These are phyloP conservation scores for Rhyzopertha dominica DNA, from an alignment of 1,140 invertebrate species.

Conservation along the genomic window DNA sequence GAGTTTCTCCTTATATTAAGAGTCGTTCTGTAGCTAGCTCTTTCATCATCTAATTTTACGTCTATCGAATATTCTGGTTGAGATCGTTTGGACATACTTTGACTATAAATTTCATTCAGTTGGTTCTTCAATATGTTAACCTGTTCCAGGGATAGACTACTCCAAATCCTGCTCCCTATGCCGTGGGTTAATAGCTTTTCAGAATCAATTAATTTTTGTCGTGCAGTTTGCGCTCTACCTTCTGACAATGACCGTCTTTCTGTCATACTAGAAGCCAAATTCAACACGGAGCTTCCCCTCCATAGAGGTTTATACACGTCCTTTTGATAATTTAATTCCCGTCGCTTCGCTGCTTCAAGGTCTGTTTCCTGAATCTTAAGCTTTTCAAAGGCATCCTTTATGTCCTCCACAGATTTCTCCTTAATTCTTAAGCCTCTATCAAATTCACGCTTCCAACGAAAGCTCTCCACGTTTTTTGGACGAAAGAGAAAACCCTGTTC, in stretches of 20 bases:
- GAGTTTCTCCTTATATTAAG: slow-evolving; percentile 37
- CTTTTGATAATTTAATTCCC: slow-evolving; percentile 52
- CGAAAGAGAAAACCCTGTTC: slow-evolving; percentile 80
- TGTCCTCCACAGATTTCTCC: slow-evolving; percentile 81
- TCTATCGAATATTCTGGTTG: slow-evolving; percentile 26
- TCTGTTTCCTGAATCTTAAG: slow-evolving; percentile 46
- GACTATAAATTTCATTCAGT: slow-evolving; percentile 74
- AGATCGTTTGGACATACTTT: slow-evolving; percentile 27
- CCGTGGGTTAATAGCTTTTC: slow-evolving; percentile 50
- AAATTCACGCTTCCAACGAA: slow-evolving; percentile 64
- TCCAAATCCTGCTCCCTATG: slow-evolving; percentile 71
- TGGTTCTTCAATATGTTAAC: slow-evolving; percentile 76
- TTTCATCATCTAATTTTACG: slow-evolving; percentile 10
- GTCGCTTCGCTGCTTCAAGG: slow-evolving; percentile 42
- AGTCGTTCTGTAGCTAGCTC: slow-evolving; percentile 12
- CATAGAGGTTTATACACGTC: slow-evolving; percentile 76
- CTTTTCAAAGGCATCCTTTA: slow-evolving; percentile 67
- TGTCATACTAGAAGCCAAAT: slow-evolving; percentile 64
- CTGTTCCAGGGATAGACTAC: slow-evolving; percentile 79
- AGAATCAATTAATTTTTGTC: slow-evolving; percentile 26
- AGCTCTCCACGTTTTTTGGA: slow-evolving; percentile 63
- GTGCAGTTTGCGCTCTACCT: slow-evolving; percentile 24
- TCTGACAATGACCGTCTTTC: slow-evolving; percentile 46
- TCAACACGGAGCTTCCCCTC: slow-evolving; percentile 73
- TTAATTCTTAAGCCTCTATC: slow-evolving; percentile 76